Conservation (phyloP, 2,888 invertebrate species). For the Clostera curtula region DNA sequence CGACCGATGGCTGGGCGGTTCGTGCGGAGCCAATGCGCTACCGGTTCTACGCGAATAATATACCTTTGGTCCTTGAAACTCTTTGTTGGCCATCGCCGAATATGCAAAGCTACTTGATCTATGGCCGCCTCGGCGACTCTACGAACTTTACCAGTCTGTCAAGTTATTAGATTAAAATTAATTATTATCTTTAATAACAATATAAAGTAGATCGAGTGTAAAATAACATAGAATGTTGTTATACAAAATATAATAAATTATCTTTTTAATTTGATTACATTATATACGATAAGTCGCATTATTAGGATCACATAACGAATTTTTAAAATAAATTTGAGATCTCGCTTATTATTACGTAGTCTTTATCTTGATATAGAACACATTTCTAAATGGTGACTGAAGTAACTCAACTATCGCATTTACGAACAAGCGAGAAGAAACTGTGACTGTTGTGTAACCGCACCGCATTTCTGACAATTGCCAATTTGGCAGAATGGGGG, state of each 20-base stretch:
- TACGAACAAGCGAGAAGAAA: slow-evolving; percentile 64
- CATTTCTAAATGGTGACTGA: slow-evolving; percentile 68
- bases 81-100: slow-evolving; percentile 72
- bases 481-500: too few relatives aligned
- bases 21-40: slow-evolving; percentile 73
- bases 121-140: slow-evolving; percentile 73
- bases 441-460: slow-evolving; percentile 24
- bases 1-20: slow-evolving; percentile 64
- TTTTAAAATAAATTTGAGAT: slow-evolving; percentile 74
- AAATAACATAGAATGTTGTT: slow-evolving; percentile 71
- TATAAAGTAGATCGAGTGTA: slow-evolving; percentile 72
- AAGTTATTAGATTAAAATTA: slow-evolving; percentile 75
- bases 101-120: slow-evolving; percentile 74
- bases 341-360: slow-evolving; percentile 74
- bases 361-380: slow-evolving; percentile 72
- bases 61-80: slow-evolving; percentile 74
- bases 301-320: slow-evolving; percentile 69
- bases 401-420: slow-evolving; percentile 61
- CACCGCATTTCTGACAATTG: slow-evolving; percentile 8
- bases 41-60: slow-evolving; percentile 74
- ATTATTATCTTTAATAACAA: slow-evolving; percentile 71
- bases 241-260: slow-evolving; percentile 74
- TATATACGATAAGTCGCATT: slow-evolving; percentile 67
- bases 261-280: slow-evolving; percentile 61
- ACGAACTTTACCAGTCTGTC: slow-evolving; percentile 76